phyloP scores from a whole-genome alignment of 2,113 vertebrate genomes.

The Empidonax alnorum region DNA sequence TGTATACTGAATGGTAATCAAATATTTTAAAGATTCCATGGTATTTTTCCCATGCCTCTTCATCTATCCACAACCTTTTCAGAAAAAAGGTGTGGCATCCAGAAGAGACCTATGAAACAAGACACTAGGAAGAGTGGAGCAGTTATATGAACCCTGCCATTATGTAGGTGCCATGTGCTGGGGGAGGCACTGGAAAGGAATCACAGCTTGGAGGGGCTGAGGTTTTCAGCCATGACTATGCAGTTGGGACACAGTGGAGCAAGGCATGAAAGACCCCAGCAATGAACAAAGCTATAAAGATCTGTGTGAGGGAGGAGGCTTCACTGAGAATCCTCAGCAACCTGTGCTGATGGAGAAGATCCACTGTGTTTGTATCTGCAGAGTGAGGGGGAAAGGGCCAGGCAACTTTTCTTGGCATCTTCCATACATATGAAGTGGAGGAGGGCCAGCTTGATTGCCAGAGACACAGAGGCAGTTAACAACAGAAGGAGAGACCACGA shows the following conservation, averaged over 20 bases:
- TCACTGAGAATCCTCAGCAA: background rate
- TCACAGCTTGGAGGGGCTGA: background rate
- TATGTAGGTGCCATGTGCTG: accelerated
- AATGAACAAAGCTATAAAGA: accelerated
- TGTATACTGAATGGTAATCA: background rate
- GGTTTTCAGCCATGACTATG: background rate
- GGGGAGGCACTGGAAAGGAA: background rate
- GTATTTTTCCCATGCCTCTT: background rate
- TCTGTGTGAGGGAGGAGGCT: background rate
- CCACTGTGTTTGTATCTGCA: background rate
- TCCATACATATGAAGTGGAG: background rate
- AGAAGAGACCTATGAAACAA: background rate
- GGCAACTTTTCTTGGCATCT: background rate
- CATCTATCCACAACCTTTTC: background rate
- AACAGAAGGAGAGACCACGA: background rate
- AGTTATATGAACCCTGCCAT: background rate
- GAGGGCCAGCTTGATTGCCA: background rate
- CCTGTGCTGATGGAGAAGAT: background rate
- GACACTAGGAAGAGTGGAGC: background rate
- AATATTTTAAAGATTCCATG: background rate
- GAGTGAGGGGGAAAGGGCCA: background rate
- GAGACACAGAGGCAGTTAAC: background rate
- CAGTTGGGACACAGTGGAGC: accelerated
- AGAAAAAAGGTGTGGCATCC: background rate
- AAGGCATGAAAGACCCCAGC: accelerated